A percentile compares a stretch with the other conserved stretches of the same genome.
These are phyloP conservation scores for Strix aluco DNA, from an alignment of 2,113 vertebrate genomes.

Conservation along the genomic window DNA sequence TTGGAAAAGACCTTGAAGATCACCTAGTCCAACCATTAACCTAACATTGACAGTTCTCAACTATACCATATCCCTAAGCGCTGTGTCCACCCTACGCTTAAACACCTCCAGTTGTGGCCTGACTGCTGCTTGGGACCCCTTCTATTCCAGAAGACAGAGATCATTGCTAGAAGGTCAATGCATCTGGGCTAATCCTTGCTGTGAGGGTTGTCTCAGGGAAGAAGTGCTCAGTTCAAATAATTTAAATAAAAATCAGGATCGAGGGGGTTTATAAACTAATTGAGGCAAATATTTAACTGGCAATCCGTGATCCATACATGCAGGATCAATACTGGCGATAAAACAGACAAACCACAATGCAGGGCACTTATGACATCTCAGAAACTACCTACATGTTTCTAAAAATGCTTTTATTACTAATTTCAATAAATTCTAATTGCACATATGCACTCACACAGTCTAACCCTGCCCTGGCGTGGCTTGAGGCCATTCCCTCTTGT, in stretches of 20 bases:
- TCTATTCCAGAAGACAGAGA: background rate
- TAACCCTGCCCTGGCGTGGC: too few species aligned
- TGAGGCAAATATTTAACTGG: background rate
- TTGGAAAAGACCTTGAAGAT: too few species aligned
- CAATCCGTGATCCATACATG: background rate
- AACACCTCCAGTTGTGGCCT: background rate
- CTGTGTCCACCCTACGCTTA: too few species aligned
- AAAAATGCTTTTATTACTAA: background rate
- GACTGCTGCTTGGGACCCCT: background rate
- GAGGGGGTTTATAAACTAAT: background rate
- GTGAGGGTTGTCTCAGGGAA: background rate
- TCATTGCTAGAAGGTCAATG: background rate
- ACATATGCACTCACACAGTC: background rate
- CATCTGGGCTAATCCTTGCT: background rate
- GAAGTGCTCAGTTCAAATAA: background rate
- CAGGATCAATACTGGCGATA: background rate
- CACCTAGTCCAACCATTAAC: too few species aligned
- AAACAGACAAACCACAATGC: background rate
- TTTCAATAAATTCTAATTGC: background rate
- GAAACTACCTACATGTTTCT: background rate
- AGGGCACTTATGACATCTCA: background rate
- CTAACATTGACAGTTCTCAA: too few species aligned
- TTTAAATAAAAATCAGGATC: background rate
- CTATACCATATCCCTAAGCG: too few species aligned
- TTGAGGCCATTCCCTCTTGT: too few species aligned